These are phyloP conservation scores for Sinelater perroti DNA, from an alignment of 2,888 invertebrate species.

Conservation along the genomic window DNA sequence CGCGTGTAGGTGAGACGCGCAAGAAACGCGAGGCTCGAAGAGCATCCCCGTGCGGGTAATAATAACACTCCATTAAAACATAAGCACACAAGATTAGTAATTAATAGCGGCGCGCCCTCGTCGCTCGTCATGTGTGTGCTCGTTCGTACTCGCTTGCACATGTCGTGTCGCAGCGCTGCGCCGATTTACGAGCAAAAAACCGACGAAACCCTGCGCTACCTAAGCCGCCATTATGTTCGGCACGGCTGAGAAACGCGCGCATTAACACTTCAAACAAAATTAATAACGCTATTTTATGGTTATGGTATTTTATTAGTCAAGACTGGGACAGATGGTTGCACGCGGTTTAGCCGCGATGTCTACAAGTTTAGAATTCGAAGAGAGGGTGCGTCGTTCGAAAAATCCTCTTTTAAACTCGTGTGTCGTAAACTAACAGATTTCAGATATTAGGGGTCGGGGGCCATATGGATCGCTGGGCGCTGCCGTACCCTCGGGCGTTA, in stretches of 20 bases:
- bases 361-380: constrained; percentile 45
- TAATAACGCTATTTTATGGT: constrained; percentile 48
- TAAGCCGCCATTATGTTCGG: constrained; percentile 33
- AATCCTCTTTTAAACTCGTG: constrained; percentile 41
- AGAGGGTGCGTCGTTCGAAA: constrained; percentile 42
- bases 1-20: constrained; percentile 42
- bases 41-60: constrained; percentile 50
- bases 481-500: constrained; percentile 40
- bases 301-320: constrained; percentile 37
- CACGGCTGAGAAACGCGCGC: constrained; percentile 41
- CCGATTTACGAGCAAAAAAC: constrained; percentile 38
- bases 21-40: too few relatives aligned
- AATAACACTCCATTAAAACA: constrained; percentile 54
- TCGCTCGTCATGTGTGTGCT: constrained; percentile 21
- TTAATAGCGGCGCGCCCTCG: constrained; percentile 46
- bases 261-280: constrained; percentile 47
- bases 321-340: constrained; percentile 46
- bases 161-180: constrained; percentile 23
- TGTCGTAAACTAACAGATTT: constrained; percentile 49
- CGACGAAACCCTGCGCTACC: constrained; percentile 23
- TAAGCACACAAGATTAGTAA: constrained; percentile 54
- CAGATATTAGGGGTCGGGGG: constrained; percentile 43
- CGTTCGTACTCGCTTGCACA: constrained; percentile 33
- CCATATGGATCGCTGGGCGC: constrained; percentile 41
- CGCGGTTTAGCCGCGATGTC: constrained; percentile 42